Evolutionary conservation across 2,888 invertebrate genomes (phyloP).

Genomic region (Ommatoiulus sabulosus): DNA sequence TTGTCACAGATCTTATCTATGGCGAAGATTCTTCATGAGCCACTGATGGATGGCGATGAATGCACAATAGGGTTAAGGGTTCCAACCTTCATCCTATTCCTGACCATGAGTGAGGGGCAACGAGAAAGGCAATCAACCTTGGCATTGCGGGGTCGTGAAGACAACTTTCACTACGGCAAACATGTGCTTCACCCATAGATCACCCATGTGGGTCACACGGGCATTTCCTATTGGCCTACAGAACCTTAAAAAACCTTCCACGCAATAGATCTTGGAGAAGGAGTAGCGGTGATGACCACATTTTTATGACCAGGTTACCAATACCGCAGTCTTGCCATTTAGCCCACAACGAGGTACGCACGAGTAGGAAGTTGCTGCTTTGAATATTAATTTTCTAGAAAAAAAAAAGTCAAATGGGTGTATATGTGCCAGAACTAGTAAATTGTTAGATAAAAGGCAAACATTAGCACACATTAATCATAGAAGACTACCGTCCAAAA

Average conservation of each 20-base stretch:
- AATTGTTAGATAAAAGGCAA: conserved; percentile 6
- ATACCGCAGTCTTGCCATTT: not conserved
- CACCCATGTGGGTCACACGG: conserved; percentile 29
- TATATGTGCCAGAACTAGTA: conserved; percentile 17
- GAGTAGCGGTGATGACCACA: conserved; percentile 23
- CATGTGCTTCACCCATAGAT: not conserved
- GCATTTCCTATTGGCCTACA: conserved; percentile 15
- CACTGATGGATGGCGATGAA: conserved; percentile 35
- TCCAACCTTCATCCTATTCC: conserved; percentile 30
- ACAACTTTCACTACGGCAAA: not conserved
- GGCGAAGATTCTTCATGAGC: not conserved
- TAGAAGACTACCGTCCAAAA: conserved; percentile 22
- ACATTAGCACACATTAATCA: conserved; percentile 45
- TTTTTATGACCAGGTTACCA: conserved; percentile 38
- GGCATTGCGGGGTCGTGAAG: conserved; percentile 40
- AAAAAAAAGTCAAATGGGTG: not conserved
- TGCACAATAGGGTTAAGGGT: conserved; percentile 45
- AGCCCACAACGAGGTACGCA: not conserved
- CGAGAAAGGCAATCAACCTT: conserved; percentile 31
- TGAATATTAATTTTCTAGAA: not conserved
- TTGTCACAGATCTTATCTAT: not conserved
- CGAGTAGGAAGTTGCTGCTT: conserved; percentile 18
- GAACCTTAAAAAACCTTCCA: not conserved
- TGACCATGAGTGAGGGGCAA: conserved; percentile 14
- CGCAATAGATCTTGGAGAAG: not conserved